phyloP scores from a whole-genome alignment of 2,888 invertebrate species.

The Sinelater perroti region DNA sequence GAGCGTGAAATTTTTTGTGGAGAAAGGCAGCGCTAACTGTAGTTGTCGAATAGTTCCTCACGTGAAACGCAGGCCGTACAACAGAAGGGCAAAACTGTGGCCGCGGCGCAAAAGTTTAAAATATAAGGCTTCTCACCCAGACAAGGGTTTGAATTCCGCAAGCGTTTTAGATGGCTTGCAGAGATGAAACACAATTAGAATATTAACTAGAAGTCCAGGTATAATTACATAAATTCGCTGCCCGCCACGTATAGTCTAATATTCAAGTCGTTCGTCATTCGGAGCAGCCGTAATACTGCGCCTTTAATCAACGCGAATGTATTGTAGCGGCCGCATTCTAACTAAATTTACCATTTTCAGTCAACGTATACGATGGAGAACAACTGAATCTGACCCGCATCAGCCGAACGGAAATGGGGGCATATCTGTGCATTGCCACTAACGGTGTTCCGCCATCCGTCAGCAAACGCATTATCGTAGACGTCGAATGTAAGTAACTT shows the following conservation, averaged over 20 bases:
- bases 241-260: constrained; percentile 23
- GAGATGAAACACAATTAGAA: constrained; percentile 35
- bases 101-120: constrained; percentile 4
- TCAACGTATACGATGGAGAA: constrained; percentile 84
- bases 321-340: constrained; percentile 30
- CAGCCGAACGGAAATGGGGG: constrained; percentile 88
- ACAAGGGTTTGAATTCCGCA: constrained; percentile 27
- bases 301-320: constrained; percentile 34
- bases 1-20: no score
- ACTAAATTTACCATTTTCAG: constrained; percentile 64
- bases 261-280: constrained; percentile 33
- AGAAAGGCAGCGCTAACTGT: no score
- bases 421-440: constrained; percentile 83
- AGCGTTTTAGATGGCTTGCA: constrained; percentile 24
- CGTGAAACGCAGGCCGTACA: no score
- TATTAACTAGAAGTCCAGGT: constrained; percentile 33
- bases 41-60: no score
- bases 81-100: not conserved
- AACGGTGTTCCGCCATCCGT: constrained; percentile 92
- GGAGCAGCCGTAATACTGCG: constrained; percentile 16
- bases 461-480: constrained; percentile 90
- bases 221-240: constrained; percentile 33
- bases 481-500: constrained; percentile 83
- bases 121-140: constrained; percentile 8
- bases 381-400: constrained; percentile 86